Evolutionary conservation across 2,113 vertebrate species (phyloP), one percentile per base, ranked within the genome.

Genomic region (Sinocyclocheilus rhinocerous): DNA sequence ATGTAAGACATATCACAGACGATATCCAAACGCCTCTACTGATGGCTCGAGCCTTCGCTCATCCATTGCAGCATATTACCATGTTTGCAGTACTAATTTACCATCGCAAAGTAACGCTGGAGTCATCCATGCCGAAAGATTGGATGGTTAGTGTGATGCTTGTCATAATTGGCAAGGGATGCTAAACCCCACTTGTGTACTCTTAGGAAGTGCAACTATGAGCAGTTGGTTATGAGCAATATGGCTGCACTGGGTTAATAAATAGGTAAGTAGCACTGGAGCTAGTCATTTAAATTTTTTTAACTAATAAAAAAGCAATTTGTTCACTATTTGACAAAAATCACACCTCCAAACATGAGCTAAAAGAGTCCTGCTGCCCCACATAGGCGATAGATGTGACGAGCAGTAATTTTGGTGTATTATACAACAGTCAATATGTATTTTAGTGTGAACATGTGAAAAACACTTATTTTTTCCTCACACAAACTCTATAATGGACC

Each of bases 221-320:
- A 63, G 26, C 83, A 24, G 12, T 70, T 72, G 61, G 18, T 86
- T 36, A 80, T 81, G 39, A 84, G 12, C 26, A 72, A 55, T 29
- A 33, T 72, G 48, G 24, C 65, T 65, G 78, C 15, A 79, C 22
- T 63, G 33, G 55, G 77, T n/a, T 20, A 24, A 20, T 12, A 48
- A 20, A 33, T 33, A 33, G 29, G 29, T 12, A 9, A 75, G 39
- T 20, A 45, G 42, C 42, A 50, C n/a, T 16, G 22, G 24, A 55
- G 69, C 67, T 59, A 81, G 77, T 84, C 81, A 80, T 9, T 48
- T 39, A 18, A 83, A 90, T 57, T 90, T 89, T 81, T 36, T 52
- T 50, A 75, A 78, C 57, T 76, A 88, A 88, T 61, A 79, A 72
- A 79, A 52, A 83, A 76, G 83, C 80, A 87, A 91, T 87, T 50